Evolutionary conservation across 1,140 invertebrate species (phyloP), one percentile per base, ranked within the genome.

Genomic region (Triops cancriformis): DNA sequence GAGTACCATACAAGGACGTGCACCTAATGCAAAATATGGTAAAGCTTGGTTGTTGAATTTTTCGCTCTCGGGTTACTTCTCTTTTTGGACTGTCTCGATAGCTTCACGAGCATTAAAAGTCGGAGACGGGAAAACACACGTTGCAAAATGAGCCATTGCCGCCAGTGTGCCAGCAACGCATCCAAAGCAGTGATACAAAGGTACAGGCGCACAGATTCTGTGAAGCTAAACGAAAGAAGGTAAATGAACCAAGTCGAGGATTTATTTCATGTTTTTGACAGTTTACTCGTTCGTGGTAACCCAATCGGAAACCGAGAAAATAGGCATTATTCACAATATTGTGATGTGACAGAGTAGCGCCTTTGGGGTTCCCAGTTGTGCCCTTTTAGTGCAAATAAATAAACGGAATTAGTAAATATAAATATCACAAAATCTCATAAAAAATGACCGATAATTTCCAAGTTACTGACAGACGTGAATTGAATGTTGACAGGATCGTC

Each of bases 111-210:
- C 89, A 86, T 90, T 91, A 84, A 92, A 94, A 1, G 86, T 85
- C 0, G 88, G 86, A 0, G 87, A 84, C 3, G 93, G 91, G 1
- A 96, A 80, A 0, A 97, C 89, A 23, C 92, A 78, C 0, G 92
- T 91, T 0, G 88, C 85, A 0, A 92, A 93, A 82, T 89, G 85
- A 73, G 91, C 86, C 0, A 93, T 76, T 18, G 87, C 84, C 1
- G 82, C 84, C 0, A 94, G 80, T 75, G 90, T 85, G 0, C 91
- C 94, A 45, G 92, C 86, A 0, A 93, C 87, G 42, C 91, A 90
- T 0, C 94, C 96, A 83, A 93, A 95, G 18, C 92, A 95, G 83
- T 99, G 97, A 83, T 98, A 99, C 14, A 98, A 87, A 0, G 97
- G 97, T 0, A 94, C 93, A 84, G 95, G 91, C 0, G 92, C 81